Evolutionary conservation across 2,888 invertebrate genomes (phyloP).

Genomic region (Acleris cristana): DNA sequence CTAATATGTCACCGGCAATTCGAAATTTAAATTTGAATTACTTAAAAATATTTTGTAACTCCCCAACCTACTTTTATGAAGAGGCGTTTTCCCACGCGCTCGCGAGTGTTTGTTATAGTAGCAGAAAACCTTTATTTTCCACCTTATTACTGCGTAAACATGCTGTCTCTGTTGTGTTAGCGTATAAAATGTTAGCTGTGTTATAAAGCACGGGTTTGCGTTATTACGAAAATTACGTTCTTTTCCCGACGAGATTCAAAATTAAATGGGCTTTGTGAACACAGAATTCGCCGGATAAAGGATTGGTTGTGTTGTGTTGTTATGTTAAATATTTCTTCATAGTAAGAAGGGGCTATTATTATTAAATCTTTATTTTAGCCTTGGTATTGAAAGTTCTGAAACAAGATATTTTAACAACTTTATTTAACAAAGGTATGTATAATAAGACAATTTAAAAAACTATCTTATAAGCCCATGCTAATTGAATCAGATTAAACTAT

Average conservation of each 20-base stretch:
- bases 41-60: too few species aligned
- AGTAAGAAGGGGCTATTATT: too few species aligned
- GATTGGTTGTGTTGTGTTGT: neutral
- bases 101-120: conserved; percentile 7
- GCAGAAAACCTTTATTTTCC: conserved; percentile 25
- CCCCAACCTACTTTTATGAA: conserved; percentile 7
- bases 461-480: too few species aligned
- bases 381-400: too few species aligned
- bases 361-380: too few species aligned
- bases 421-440: too few species aligned
- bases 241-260: neutral
- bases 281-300: neutral
- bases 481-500: too few species aligned
- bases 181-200: conserved; percentile 8
- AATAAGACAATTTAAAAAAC: too few species aligned
- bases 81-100: conserved; percentile 6
- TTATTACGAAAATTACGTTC: neutral
- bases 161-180: conserved; percentile 5
- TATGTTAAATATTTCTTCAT: too few species aligned
- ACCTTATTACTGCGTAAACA: conserved; percentile 14
- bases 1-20: too few species aligned
- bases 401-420: too few species aligned
- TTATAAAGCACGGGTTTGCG: neutral
- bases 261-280: neutral
- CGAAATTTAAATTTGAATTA: too few species aligned